A percentile compares a stretch with the other conserved stretches of the same genome.
phyloP scores from a whole-genome alignment of 2,113 vertebrate genomes.

The Etheostoma cragini region DNA sequence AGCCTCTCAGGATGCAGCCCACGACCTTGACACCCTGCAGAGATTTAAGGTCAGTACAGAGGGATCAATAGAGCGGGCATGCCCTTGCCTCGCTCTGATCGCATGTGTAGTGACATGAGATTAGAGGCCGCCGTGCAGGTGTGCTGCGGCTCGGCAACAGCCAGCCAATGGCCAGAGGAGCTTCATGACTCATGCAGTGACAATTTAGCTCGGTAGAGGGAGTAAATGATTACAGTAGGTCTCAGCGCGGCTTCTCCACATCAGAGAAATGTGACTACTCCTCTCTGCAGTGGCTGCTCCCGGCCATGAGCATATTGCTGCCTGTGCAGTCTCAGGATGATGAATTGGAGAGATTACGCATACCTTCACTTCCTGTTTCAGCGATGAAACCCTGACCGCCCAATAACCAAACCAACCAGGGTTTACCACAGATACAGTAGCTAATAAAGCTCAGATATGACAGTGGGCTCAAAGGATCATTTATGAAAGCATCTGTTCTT shows the following conservation, averaged over 20 bases:
- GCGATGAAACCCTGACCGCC: conserved; percentile 34
- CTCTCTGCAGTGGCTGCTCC: conserved; percentile 67
- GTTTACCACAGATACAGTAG: conserved; percentile 3
- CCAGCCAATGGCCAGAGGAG: conserved; percentile 29
- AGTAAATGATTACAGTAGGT: conserved; percentile 68
- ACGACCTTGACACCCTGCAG: conserved; percentile 89
- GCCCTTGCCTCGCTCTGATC: conserved; percentile 47
- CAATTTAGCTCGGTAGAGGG: conserved; percentile 73
- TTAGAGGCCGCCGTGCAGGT: conserved; percentile 41
- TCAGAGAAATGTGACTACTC: conserved; percentile 50
- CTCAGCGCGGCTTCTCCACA: conserved; percentile 40
- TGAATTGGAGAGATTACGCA: conserved; percentile 55
- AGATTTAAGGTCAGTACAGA: conserved; percentile 87
- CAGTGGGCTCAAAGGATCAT: background rate
- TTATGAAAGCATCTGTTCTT: conserved; percentile 12
- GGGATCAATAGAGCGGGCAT: conserved; percentile 55
- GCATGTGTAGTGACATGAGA: conserved; percentile 63
- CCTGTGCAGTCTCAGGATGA: conserved; percentile 64
- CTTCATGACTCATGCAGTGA: conserved; percentile 64
- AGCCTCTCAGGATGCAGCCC: conserved; percentile 96
- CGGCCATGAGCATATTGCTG: conserved; percentile 59
- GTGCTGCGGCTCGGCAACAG: conserved; percentile 6
- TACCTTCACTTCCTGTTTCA: conserved; percentile 52
- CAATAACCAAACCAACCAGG: conserved; percentile 28
- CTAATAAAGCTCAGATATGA: conserved; percentile 31